Evolutionary conservation across 1,140 invertebrate genomes (phyloP).

Genomic region (Eciton burchellii): DNA sequence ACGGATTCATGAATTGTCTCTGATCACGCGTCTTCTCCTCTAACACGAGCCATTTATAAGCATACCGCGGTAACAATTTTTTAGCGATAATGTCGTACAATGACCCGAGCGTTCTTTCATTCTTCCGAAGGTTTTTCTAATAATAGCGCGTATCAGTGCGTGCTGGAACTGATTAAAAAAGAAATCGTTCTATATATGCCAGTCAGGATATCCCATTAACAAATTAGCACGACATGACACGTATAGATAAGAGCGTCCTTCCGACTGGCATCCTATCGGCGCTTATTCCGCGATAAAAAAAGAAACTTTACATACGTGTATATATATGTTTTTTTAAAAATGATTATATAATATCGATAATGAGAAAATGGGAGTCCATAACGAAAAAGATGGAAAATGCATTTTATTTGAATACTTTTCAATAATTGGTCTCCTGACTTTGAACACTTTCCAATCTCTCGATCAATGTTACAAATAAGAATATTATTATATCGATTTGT

Average conservation of each 20-base stretch:
- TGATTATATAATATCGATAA: constrained; percentile 18
- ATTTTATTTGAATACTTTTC: too few relatives aligned
- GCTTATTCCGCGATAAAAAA: constrained; percentile 11
- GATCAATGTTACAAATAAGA: too few relatives aligned
- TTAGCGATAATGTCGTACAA: constrained; percentile 48
- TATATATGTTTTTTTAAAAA: constrained; percentile 12
- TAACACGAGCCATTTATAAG: not conserved
- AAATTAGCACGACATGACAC: constrained; percentile 66
- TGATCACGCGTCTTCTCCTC: not conserved
- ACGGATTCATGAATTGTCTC: constrained; percentile 29
- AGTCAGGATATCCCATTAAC: constrained; percentile 73
- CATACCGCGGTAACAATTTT: not conserved
- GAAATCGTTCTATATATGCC: constrained; percentile 52
- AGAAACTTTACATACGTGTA: constrained; percentile 6
- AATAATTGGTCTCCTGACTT: too few relatives aligned
- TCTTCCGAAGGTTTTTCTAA: constrained; percentile 67
- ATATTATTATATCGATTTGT: too few relatives aligned
- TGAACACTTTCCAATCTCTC: too few relatives aligned
- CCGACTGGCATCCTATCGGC: constrained; percentile 56
- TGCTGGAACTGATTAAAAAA: constrained; percentile 68
- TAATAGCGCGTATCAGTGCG: constrained; percentile 66
- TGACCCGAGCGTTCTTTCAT: constrained; percentile 41
- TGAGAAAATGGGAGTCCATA: not conserved
- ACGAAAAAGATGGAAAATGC: not conserved
- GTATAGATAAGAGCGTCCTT: constrained; percentile 62